Percentiles rank a stretch among this genome's conserved stretches.
phyloP scores from a whole-genome alignment of 2,888 invertebrate genomes.

The Xestia rhomboidea region DNA sequence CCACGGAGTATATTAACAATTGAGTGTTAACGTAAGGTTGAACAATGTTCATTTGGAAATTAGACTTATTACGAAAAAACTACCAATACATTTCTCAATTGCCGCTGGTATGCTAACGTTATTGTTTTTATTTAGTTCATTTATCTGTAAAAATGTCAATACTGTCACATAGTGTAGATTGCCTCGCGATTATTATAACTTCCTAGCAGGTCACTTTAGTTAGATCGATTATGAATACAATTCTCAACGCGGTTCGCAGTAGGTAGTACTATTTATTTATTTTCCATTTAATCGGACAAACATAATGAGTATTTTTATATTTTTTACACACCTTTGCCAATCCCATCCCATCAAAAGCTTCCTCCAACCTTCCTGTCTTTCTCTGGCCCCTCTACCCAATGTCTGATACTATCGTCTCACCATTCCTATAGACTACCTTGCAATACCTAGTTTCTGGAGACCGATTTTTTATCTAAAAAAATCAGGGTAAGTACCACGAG shows the following conservation, averaged over 20 bases:
- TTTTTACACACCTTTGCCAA: neutral
- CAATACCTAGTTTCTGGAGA: neutral
- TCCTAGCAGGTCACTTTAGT: neutral
- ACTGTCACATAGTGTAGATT: neutral
- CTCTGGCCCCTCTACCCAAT: neutral
- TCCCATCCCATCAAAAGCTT: neutral
- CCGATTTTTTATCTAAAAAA: neutral
- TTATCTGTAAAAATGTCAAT: neutral
- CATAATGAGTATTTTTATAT: neutral
- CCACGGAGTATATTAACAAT: conserved; percentile 9
- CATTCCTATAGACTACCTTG: neutral
- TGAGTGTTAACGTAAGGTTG: neutral
- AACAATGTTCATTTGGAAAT: neutral
- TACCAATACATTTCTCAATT: neutral
- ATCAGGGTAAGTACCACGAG: neutral
- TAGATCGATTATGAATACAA: no score
- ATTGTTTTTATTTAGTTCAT: neutral
- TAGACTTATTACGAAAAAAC: neutral
- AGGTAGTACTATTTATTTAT: neutral
- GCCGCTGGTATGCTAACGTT: neutral
- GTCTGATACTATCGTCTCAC: neutral
- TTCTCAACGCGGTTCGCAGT: neutral
- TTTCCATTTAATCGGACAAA: neutral
- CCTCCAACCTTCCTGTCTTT: neutral
- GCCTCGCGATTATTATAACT: neutral